A percentile compares a stretch with the other conserved stretches of the same genome.
phyloP scores from a whole-genome alignment of 2,888 invertebrate genomes.

The Cantharis flavilabris region DNA sequence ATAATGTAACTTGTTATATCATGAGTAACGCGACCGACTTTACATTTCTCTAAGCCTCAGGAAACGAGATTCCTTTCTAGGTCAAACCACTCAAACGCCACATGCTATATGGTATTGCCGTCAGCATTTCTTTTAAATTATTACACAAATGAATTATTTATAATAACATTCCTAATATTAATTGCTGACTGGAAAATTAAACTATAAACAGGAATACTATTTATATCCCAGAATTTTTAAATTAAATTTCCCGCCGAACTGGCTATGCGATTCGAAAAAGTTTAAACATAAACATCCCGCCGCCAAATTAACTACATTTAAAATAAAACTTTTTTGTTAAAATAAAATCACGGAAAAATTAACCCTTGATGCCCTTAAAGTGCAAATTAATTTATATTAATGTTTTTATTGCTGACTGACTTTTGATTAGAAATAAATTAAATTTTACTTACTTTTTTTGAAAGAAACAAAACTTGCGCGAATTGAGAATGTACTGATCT shows the following conservation, averaged over 20 bases:
- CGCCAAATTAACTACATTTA: background rate
- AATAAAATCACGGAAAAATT: too few relatives aligned
- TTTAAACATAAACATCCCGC: background rate
- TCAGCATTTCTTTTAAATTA: background rate
- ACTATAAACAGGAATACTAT: background rate
- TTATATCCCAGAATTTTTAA: background rate
- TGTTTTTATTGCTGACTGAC: background rate
- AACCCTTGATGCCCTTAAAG: background rate
- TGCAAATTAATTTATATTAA: background rate
- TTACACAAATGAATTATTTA: background rate
- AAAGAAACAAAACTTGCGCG: background rate
- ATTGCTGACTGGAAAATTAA: background rate
- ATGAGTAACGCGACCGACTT: slow-evolving; percentile 15
- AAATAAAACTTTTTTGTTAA: background rate
- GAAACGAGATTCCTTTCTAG: slow-evolving; percentile 16
- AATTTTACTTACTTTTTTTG: background rate
- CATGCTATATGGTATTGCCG: background rate
- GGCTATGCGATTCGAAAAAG: background rate
- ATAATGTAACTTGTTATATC: slow-evolving; percentile 24
- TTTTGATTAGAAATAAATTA: background rate
- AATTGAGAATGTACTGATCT: background rate
- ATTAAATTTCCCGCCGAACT: background rate
- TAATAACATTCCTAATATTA: background rate
- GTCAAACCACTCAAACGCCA: slow-evolving; percentile 5
- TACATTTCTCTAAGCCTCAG: slow-evolving; percentile 8